Conservation (phyloP, 30 jellyfish, hydroid and myxozoan species). For the Hydractinia symbiolongicarpus region DNA sequence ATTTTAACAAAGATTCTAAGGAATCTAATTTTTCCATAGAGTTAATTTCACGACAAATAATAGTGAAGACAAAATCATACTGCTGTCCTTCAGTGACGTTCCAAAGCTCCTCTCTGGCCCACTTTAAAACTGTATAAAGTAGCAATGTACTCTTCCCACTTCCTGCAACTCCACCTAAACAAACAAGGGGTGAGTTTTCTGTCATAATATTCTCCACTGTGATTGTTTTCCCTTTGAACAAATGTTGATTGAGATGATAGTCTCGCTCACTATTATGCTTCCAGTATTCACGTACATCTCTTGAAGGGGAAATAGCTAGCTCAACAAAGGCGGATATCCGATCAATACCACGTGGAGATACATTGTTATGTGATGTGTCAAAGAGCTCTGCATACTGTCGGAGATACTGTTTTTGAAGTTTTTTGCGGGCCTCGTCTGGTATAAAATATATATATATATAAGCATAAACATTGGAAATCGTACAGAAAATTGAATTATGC, state of each 20-base stretch:
- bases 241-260: neutral
- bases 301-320: neutral
- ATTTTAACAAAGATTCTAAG: neutral
- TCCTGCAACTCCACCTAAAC: constrained; percentile 32
- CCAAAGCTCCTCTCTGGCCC: constrained; percentile 41
- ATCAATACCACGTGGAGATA: neutral
- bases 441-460: no score
- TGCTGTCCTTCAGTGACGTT: neutral
- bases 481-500: no score
- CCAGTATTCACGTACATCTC: neutral
- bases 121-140: constrained; percentile 8
- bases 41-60: constrained; percentile 27
- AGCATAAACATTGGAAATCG: no score
- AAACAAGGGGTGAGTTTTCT: neutral
- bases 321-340: constrained; percentile 1
- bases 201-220: neutral
- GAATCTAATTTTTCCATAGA: neutral
- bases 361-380: neutral
- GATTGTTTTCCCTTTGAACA: neutral
- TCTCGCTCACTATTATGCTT: constrained; percentile 14
- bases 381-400: no score
- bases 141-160: constrained; percentile 34
- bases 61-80: constrained; percentile 25
- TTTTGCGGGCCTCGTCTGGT: no score
- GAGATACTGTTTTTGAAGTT: no score